These are phyloP conservation scores for Scolopax rusticola DNA, from an alignment of 2,797 vertebrate species.

Conservation along the genomic window DNA sequence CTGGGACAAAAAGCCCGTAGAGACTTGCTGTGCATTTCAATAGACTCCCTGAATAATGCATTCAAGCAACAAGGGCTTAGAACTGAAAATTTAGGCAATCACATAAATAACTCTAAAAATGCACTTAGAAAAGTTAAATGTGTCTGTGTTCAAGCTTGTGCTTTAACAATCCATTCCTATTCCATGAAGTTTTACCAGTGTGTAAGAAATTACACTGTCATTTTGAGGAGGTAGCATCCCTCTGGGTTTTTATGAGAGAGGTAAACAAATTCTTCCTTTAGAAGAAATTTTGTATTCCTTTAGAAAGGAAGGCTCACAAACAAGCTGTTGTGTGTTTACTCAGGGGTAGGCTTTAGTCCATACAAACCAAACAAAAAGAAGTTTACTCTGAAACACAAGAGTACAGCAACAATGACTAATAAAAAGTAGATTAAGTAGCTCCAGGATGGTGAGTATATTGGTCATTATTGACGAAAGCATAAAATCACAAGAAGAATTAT, in stretches of 20 bases:
- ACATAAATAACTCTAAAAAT: neutral
- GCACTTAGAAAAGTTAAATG: neutral
- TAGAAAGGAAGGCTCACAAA: neutral
- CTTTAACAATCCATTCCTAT: neutral
- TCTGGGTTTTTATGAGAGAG: neutral
- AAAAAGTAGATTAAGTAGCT: neutral
- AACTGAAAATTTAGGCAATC: neutral
- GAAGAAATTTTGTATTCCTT: neutral
- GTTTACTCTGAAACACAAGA: neutral
- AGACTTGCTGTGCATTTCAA: constrained; percentile 52
- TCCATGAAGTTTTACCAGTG: neutral
- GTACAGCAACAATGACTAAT: neutral
- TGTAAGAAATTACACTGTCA: neutral
- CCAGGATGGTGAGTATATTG: neutral
- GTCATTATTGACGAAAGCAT: neutral
- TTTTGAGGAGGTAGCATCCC: neutral
- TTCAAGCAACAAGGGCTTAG: neutral
- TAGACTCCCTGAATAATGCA: neutral
- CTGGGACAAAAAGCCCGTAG: neutral
- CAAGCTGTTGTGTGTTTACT: neutral
- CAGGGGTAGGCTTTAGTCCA: neutral
- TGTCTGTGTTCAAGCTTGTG: neutral
- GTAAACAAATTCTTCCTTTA: neutral
- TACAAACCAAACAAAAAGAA: neutral
- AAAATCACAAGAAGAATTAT: neutral